Conservation (phyloP, 2,888 invertebrate genomes). For the Lottia scabra region DNA sequence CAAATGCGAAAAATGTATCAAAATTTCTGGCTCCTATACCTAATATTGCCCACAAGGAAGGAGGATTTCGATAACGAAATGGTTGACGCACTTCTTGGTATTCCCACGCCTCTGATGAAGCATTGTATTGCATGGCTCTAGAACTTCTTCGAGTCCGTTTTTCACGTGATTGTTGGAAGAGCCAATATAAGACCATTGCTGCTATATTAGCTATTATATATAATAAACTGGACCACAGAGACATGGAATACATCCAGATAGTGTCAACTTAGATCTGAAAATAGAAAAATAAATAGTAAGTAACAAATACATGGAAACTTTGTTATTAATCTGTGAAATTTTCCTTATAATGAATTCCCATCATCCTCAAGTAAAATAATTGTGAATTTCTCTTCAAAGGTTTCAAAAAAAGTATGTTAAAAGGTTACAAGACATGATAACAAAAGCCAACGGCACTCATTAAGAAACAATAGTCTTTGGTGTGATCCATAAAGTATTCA, state of each 20-base stretch:
- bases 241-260: constrained; percentile 29
- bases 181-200: constrained; percentile 54
- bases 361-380: too few relatives aligned
- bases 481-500: too few relatives aligned
- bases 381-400: too few relatives aligned
- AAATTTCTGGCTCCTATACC: constrained; percentile 38
- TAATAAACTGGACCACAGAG: constrained; percentile 54
- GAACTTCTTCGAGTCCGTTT: constrained; percentile 14
- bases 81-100: constrained; percentile 16
- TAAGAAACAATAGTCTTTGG: too few relatives aligned
- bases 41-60: constrained; percentile 49
- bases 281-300: not conserved
- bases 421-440: too few relatives aligned
- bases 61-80: constrained; percentile 28
- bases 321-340: too few relatives aligned
- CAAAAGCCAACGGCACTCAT: too few relatives aligned
- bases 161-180: constrained; percentile 45
- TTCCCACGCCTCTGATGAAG: not conserved
- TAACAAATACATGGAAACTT: too few relatives aligned
- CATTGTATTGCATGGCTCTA: constrained; percentile 14
- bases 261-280: not conserved
- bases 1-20: constrained; percentile 54
- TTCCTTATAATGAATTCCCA: too few relatives aligned
- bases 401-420: too few relatives aligned
- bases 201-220: constrained; percentile 57